Base-by-base conservation (phyloP, 2,888 invertebrate species). In the Labia minor region DNA sequence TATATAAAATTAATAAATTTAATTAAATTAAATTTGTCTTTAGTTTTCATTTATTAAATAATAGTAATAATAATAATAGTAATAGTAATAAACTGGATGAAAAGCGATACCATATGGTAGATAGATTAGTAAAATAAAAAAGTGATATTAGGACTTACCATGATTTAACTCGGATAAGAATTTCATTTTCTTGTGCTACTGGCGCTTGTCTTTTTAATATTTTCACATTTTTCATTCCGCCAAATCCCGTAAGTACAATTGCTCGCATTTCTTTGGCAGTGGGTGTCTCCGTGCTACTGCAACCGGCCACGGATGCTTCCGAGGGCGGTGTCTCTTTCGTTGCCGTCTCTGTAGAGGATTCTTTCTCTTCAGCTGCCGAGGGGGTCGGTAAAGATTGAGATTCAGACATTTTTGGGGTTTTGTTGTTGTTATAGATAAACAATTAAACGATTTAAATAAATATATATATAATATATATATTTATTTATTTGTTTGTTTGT, bases 221-320 rank as follows among this genome's bases (percentile, higher is more conserved):
- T 80, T 92, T 92, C 73, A 92, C 87, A 76, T 88, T 86, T 78
- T 92, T 92, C 70, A 91, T 81, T 62, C 92, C 92, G 61, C 92
- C 93, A 79, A 91, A 93, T 74, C 90, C 89, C 71, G 88, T 89
- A 72, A 92, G 84, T 70, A 91, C 88, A 73, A 92, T 86, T 67
- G 90, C 89, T 75, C 89, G 84, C 90, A 92, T 91, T 80, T 91
- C 89, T 78, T 90, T 89, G 72, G 86, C 86, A 72, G 85, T 83
- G 74, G 81, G 82, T 74, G 81, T 83, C 66, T 72, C 75, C 65
- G 72, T 69, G 26, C 4, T 6, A 3, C 8, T 8, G 4, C 8
- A 3, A 8, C 4, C 4, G 49, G 49, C 16, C 8, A 14, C 49
- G 4, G 49, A 2, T 3, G 49, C 49, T 3, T 11, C 26, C 26